These are phyloP conservation scores for Mycteria americana DNA, from an alignment of 2,797 vertebrate species.

Conservation along the genomic window DNA sequence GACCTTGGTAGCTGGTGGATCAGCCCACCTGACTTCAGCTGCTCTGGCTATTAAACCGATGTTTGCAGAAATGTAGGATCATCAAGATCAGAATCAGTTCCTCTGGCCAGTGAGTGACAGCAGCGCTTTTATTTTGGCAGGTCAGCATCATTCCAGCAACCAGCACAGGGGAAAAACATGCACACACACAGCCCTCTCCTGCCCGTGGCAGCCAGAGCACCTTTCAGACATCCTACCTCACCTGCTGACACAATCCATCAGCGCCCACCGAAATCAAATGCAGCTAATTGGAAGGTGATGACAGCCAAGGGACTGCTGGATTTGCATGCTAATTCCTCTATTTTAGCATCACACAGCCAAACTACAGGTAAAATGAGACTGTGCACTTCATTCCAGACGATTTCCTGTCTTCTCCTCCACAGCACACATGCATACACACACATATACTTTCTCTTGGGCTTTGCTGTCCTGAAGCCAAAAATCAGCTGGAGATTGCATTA, in stretches of 20 bases:
- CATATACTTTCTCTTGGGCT: neutral
- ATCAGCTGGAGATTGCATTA: neutral
- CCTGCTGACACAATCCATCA: conserved; percentile 77
- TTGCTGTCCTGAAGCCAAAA: neutral
- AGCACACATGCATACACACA: neutral
- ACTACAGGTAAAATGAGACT: conserved; percentile 55
- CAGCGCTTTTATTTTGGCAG: conserved; percentile 26
- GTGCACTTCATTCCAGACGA: neutral
- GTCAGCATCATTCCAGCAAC: neutral
- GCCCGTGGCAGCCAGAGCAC: conserved; percentile 37
- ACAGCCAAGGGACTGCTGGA: conserved; percentile 73
- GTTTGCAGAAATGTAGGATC: neutral
- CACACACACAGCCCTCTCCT: neutral
- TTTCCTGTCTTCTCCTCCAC: neutral
- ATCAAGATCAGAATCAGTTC: neutral
- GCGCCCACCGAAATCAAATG: conserved; percentile 76
- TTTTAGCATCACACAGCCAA: conserved; percentile 34
- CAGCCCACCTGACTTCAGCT: neutral
- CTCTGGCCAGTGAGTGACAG: neutral
- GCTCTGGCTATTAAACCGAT: neutral
- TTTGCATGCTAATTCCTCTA: conserved; percentile 71
- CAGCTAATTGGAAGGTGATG: conserved; percentile 82
- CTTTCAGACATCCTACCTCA: conserved; percentile 77
- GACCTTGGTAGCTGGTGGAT: neutral
- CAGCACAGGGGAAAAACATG: neutral